Evolutionary conservation across 2,113 vertebrate genomes (phyloP).

Genomic region (Acinonyx jubatus): DNA sequence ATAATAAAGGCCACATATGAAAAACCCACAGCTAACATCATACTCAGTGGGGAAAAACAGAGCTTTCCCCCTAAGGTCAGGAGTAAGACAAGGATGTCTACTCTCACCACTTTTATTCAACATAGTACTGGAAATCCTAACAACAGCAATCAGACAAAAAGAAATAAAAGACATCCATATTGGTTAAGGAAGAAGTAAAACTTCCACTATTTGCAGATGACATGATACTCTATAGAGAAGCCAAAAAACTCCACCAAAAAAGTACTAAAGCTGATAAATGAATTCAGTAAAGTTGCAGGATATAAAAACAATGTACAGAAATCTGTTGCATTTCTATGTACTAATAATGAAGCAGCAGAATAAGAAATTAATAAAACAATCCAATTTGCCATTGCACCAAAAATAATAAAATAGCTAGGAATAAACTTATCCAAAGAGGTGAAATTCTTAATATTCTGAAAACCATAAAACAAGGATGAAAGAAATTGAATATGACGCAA

Average conservation of each 20-base stretch:
- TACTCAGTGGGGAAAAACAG: neutral
- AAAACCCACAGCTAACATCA: neutral
- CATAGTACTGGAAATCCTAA: neutral
- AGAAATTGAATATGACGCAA: neutral
- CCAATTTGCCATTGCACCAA: neutral
- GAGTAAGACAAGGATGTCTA: neutral
- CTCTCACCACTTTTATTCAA: neutral
- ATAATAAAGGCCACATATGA: neutral
- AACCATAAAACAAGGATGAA: neutral
- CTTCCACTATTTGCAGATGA: neutral
- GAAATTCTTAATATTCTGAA: neutral
- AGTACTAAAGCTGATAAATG: neutral
- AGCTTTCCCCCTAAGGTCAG: neutral
- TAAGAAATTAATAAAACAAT: neutral
- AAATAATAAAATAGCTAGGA: neutral
- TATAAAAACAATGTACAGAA: neutral
- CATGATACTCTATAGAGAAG: neutral
- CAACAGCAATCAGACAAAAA: neutral
- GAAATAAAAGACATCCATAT: neutral
- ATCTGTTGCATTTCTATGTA: neutral
- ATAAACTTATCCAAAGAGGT: neutral
- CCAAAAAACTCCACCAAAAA: neutral
- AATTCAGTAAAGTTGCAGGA: neutral
- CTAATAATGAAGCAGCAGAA: neutral
- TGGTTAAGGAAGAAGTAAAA: neutral